These are phyloP conservation scores for Neoarius graeffei DNA, from an alignment of 2,113 vertebrate genomes.

Conservation along the genomic window DNA sequence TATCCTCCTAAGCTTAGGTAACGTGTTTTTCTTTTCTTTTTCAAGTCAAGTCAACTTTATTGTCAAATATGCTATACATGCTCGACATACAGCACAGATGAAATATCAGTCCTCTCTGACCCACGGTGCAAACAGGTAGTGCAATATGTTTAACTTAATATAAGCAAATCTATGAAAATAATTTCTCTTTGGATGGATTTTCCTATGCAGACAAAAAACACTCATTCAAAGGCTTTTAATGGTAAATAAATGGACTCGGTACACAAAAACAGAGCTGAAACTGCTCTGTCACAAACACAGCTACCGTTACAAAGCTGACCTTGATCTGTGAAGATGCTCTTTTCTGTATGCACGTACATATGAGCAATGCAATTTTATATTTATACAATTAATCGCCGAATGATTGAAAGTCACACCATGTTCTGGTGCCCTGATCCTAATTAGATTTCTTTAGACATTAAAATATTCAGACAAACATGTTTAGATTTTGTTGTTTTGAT, in stretches of 20 bases:
- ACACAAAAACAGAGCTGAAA: background rate
- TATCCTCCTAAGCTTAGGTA: background rate
- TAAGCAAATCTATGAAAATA: background rate
- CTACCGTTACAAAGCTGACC: background rate
- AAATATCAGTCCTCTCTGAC: too few relatives aligned
- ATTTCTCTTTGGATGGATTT: background rate
- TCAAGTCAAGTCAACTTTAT: too few relatives aligned
- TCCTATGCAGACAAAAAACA: background rate
- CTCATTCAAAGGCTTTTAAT: constrained; percentile 19
- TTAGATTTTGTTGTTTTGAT: background rate
- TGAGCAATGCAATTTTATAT: background rate
- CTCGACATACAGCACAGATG: too few relatives aligned
- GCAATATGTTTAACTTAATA: background rate
- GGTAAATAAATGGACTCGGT: background rate
- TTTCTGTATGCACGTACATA: background rate
- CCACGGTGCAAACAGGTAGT: too few relatives aligned
- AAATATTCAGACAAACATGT: background rate
- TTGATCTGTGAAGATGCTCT: background rate
- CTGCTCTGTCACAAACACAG: background rate
- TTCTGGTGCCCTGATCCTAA: background rate
- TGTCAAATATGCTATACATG: too few relatives aligned
- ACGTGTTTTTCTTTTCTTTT: background rate
- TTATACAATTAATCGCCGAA: background rate
- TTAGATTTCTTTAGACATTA: background rate
- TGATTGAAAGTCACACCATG: background rate